Evolutionary conservation across 2,113 vertebrate genomes (phyloP), one percentile per base, ranked within the genome.

Genomic region (Oostethus manadensis): DNA sequence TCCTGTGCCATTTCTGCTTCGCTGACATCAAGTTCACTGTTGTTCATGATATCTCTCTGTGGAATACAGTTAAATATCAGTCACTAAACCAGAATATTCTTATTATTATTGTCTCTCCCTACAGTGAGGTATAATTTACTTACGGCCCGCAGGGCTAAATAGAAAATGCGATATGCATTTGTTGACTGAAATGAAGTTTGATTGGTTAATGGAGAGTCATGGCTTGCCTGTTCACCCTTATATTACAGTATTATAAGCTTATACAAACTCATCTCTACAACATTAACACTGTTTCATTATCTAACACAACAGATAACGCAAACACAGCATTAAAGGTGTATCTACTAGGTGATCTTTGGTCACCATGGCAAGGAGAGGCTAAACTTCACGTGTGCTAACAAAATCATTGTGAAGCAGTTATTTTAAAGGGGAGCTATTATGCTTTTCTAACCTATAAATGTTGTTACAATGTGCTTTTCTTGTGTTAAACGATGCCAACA

Each of bases 41-140:
- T 82, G 11, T 81, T 83, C 46, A 83, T 0, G 0, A 71, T 82
- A 22, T 86, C 68, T 58, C 81, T 77, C 90, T 91, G 60, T 8
- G 60, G 38, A 10, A 67, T 20, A 58, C 5, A 43, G 3, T 53
- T 1, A 22, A 15, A 35, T 15, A 38, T 46, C 9, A 8, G 13
- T 17, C 1, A 6, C 9, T 33, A 38, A 38, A 10, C 35, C 10
- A 38, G 35, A 38, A 38, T 38, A 38, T 10, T 54, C 0, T 18
- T 35, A 17, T 45, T 4, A 46, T 5, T 9, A 11, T n/a, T 4
- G 29, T 21, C 29, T 17, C 23, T 26, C 23, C 23, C 23, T 26
- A 26, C 23, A 38, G 35, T 13, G 9, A 22, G 1, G 47, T 10
- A 8, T 49, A 10, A 49, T 23, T 21, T 22, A 49, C 21, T 23